A percentile compares a stretch with the other conserved stretches of the same genome.
phyloP scores from a whole-genome alignment of 2,888 invertebrate genomes.

The Polylopha cassiicola region DNA sequence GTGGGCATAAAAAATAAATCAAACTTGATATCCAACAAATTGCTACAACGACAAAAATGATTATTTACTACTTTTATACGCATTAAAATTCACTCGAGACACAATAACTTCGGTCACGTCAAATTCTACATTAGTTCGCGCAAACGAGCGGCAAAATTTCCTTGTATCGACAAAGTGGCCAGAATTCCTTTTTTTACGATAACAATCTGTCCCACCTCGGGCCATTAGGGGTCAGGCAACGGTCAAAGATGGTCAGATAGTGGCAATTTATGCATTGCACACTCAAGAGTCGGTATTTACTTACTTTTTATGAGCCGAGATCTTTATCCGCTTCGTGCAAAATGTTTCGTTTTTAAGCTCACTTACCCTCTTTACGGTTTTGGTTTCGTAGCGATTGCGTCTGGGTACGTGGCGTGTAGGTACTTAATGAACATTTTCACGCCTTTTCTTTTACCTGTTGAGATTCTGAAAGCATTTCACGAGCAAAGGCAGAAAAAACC shows the following conservation, averaged over 20 bases:
- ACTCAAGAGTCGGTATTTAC: slow-evolving; percentile 59
- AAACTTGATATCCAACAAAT: too few relatives aligned
- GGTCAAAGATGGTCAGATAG: slow-evolving; percentile 69
- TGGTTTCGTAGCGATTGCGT: slow-evolving; percentile 23
- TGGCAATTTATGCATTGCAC: slow-evolving; percentile 69
- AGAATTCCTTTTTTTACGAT: slow-evolving; percentile 65
- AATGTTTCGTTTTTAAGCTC: slow-evolving; percentile 39
- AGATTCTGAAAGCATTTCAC: too few relatives aligned
- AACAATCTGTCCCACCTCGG: slow-evolving; percentile 70
- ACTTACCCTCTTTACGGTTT: slow-evolving; percentile 27
- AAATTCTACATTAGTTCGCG: slow-evolving; percentile 36
- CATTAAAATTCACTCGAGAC: slow-evolving; percentile 7
- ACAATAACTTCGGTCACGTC: slow-evolving; percentile 7
- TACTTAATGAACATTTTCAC: slow-evolving; percentile 19
- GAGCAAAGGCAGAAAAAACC: too few relatives aligned
- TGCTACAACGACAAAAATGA: neutral
- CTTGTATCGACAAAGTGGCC: slow-evolving; percentile 65
- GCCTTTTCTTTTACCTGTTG: slow-evolving; percentile 3
- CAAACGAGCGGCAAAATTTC: slow-evolving; percentile 62
- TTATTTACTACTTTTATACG: too few relatives aligned
- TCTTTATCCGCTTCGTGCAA: slow-evolving; percentile 55
- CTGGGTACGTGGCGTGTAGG: slow-evolving; percentile 17
- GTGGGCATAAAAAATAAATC: too few relatives aligned
- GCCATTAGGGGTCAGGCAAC: slow-evolving; percentile 71
- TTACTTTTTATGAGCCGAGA: slow-evolving; percentile 56